Evolutionary conservation across 2,888 invertebrate genomes (phyloP), one percentile per base, ranked within the genome.

Genomic region (Phortica okadai): DNA sequence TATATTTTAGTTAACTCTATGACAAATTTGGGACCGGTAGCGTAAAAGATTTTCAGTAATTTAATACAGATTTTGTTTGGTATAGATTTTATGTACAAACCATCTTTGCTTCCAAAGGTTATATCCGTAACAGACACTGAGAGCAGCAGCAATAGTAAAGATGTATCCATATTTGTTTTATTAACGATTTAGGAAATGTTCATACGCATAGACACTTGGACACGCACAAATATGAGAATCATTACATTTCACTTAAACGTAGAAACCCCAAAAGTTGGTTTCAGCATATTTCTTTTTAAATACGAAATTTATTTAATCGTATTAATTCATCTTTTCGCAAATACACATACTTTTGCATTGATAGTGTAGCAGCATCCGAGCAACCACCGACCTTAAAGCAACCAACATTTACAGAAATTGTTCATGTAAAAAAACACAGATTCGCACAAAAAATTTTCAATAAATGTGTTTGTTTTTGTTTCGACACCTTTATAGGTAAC

Each of bases 101-200:
- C 85, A 79, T 85, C 85, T 79, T 81, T 85, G 59, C 83, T 83
- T 75, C 84, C 85, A 44, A 73, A 45, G 77, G 75, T 78, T 58
- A 78, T 69, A 74, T 79, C 80, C 41, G 82, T 67, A 50, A 85
- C 78, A 76, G 77, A 77, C 50, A 73, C 58, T 44, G 82, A 72
- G 41, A 81, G 25, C 59, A 86, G 44, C 50, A 84, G 59, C 58
- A 85, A 21, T 70, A 73, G 56, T 42, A 82, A 45, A 74, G 73
- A 41, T 69, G 69, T 73, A 73, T 82, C 80, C 87, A 85, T 85
- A 74, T 77, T 80, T 74, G 50, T 50, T 41, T 66, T 25, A 41
- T 66, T 21, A 21, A 41, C 66, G 42, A 73, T 73, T 42, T 11
- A 73, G 10, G 59, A n/a, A 59, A 45, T 62, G 16, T 74, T 41